phyloP scores from a whole-genome alignment of 2,113 vertebrate species.

The Peromyscus polionotus region DNA sequence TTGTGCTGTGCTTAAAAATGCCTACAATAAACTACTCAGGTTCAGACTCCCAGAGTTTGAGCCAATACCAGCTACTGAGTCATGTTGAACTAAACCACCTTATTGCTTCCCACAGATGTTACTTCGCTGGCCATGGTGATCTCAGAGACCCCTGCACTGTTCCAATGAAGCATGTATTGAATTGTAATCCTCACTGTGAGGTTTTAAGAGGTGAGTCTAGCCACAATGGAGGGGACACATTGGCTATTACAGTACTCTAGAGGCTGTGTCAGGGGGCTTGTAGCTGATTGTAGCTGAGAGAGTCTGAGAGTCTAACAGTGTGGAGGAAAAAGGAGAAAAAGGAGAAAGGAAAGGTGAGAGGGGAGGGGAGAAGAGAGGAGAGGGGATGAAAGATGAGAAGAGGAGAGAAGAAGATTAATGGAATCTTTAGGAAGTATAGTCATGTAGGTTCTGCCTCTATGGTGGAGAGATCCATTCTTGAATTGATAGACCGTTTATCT shows the following conservation, averaged over 20 bases:
- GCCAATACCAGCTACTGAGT: not conserved
- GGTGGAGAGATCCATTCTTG: not conserved
- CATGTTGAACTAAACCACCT: not conserved
- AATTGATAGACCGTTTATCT: not conserved
- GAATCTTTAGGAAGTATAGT: not conserved
- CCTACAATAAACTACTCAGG: not conserved
- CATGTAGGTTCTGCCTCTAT: no score
- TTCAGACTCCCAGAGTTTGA: not conserved
- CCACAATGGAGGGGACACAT: not conserved
- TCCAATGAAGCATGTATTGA: not conserved
- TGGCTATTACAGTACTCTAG: not conserved
- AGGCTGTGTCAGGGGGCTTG: not conserved
- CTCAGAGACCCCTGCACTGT: not conserved
- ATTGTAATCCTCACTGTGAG: not conserved
- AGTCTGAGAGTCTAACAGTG: not conserved
- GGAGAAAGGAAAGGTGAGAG: fast-evolving
- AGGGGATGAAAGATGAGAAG: fast-evolving
- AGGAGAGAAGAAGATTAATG: not conserved
- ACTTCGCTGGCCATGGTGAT: not conserved
- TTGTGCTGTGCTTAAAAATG: not conserved
- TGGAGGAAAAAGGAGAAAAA: not conserved
- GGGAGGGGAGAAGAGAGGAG: no score
- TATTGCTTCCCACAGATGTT: not conserved
- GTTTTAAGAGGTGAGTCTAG: not conserved
- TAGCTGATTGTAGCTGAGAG: not conserved